These are phyloP conservation scores for Calidris pygmaea DNA, from an alignment of 2,113 vertebrate species.

Conservation along the genomic window DNA sequence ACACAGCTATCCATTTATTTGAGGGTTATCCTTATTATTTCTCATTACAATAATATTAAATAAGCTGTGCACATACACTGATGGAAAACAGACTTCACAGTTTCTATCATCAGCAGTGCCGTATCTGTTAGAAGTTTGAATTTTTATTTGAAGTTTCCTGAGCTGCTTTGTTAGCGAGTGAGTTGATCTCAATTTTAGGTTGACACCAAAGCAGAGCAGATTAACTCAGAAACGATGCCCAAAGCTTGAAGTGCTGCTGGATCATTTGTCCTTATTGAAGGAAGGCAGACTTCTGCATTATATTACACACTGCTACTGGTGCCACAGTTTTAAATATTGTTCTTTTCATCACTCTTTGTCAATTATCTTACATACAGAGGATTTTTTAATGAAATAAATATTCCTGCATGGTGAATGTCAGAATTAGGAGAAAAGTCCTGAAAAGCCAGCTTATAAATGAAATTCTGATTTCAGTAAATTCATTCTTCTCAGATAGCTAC, in stretches of 20 bases:
- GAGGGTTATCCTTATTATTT: conserved; percentile 19
- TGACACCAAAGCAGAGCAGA: conserved; percentile 41
- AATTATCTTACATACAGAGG: conserved; percentile 10
- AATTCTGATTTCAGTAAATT: conserved; percentile 38
- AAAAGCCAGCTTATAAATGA: conserved; percentile 27
- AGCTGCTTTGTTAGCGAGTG: conserved; percentile 6
- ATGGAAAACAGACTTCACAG: conserved; percentile 21
- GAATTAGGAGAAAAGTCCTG: conserved; percentile 11
- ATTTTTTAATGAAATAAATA: conserved; percentile 36
- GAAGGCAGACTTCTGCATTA: conserved; percentile 34
- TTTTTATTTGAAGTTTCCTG: conserved; percentile 26
- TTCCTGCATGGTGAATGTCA: background rate
- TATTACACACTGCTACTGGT: background rate
- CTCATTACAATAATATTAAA: conserved; percentile 6
- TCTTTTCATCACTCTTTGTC: conserved; percentile 39
- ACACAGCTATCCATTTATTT: background rate
- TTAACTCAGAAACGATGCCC: conserved; percentile 2
- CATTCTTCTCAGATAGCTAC: conserved; percentile 8
- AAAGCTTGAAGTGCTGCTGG: conserved; percentile 21
- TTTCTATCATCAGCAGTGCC: background rate
- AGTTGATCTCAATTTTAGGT: conserved; percentile 25
- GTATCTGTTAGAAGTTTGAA: background rate
- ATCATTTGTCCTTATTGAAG: conserved; percentile 44
- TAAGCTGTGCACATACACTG: background rate
- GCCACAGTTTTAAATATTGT: conserved; percentile 11